These are phyloP conservation scores for Gambelia wislizenii DNA, from an alignment of 2,797 vertebrate genomes.

Conservation along the genomic window DNA sequence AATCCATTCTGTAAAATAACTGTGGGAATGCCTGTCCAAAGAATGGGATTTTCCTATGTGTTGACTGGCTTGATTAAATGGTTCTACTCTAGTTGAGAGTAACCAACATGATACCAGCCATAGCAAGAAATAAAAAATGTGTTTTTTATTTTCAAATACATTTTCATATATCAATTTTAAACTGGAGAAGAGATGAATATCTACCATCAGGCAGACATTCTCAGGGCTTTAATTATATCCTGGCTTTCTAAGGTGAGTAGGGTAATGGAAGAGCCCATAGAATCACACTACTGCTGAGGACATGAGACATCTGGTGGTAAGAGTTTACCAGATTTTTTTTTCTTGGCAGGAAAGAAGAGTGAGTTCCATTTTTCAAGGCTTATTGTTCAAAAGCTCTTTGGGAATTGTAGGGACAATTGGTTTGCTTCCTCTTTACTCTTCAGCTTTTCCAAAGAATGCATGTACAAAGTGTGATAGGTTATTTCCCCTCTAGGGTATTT, in stretches of 20 bases:
- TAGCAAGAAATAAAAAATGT: no score
- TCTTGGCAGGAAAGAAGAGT: background rate
- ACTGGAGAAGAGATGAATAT: background rate
- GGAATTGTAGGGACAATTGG: background rate
- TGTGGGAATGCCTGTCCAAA: background rate
- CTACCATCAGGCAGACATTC: background rate
- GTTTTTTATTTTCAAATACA: no score
- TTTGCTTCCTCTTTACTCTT: background rate
- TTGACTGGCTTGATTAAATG: no score
- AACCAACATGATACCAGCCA: no score
- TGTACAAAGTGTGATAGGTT: no score
- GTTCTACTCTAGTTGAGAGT: no score
- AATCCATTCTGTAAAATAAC: background rate
- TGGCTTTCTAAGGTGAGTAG: background rate
- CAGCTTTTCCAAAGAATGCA: background rate
- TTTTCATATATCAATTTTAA: no score
- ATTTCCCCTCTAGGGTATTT: background rate
- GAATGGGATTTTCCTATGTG: background rate
- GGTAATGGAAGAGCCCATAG: background rate
- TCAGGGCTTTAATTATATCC: background rate
- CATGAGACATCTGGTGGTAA: no score
- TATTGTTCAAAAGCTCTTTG: background rate
- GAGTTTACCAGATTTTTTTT: no score
- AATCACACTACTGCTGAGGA: no score
- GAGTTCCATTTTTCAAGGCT: background rate